Evolutionary conservation across 92 coral and sea anemone genomes (phyloP), one percentile per base, ranked within the genome.

Genomic region (Epizoanthus scotinus): DNA sequence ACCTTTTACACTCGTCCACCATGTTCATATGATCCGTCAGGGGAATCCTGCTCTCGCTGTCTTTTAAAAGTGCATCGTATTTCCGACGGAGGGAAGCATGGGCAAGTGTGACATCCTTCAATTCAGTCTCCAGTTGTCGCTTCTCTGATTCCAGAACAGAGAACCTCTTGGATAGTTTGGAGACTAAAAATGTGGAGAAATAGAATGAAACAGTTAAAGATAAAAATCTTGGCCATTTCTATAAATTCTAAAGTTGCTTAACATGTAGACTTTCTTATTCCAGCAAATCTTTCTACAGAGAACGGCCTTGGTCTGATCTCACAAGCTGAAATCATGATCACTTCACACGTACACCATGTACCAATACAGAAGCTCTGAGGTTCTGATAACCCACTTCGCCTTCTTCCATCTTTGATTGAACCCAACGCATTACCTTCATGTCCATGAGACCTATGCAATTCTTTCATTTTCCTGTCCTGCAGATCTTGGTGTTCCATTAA

Each of bases 1-100:
- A 93, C 99, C 99, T 93, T 70, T 93, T 83, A 71, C 92, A 93
- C 22, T 93, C 99, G 67, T 96, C 94, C 85, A 96, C 92, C 68
- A 90, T 90, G 18, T 81, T 82, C 74, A 96, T 64, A 65, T 96
- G 99, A 29, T 94, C 94, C 53, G 88, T 88, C 52, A 96, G 77
- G 3, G 87, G 77, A 40, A 96, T 89, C 70, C 88, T 91, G 63
- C 82, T 81, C 54, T 89, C 90, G 52, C 88, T 84, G 69, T 96
- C 92, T 19, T 81, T 77, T 8, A 83, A 58, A 29, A 90, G 71
- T 7, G 70, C 84, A 71, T 93, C 94, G 67, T 89, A 89, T 81
- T 96, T 85, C 40, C 90, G 91, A 31, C 83, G 20, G 60, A 87
- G 66, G 70, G 85, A 84, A 71, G 86, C 81, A 61, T 81, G 84